Evolutionary conservation across 2,888 invertebrate species (phyloP), one percentile per base, ranked within the genome.

Genomic region (Sepiola atlantica): DNA sequence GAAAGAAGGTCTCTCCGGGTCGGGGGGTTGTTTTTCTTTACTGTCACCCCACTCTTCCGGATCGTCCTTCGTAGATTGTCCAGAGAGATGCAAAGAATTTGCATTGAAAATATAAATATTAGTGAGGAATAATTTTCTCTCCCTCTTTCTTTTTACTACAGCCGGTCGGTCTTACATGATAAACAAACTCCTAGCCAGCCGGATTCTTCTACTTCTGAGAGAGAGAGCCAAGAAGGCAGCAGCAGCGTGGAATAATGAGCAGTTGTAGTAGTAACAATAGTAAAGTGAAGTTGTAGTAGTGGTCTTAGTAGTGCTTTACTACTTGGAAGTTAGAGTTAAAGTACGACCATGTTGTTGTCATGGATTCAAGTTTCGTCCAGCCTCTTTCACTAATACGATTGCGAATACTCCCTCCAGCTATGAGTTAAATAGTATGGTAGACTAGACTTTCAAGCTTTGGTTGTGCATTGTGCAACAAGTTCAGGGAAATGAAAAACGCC

Each of bases 31-130:
- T 77, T 32, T n/a, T n/a, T n/a, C n/a, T 14, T 77, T 77, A 32
- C 77, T 77, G 77, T n/a, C 77, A 77, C 77, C 77, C 45, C 45
- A 8, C 45, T 77, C 32, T n/a, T n/a, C 18, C 77, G 77, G 12
- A 32, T 32, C n/a, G 77, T n/a, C 77, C 77, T 2, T n/a, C 77
- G 77, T 77, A 24, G 21, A 77, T 16, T 77, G 77, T 77, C 77
- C 77, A 77, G 77, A 77, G n/a, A 77, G 32, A 77, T 77, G 77
- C 77, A 45, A 45, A 4, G n/a, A n/a, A n/a, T n/a, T 77, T 77
- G n/a, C 77, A 77, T 77, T 77, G n/a, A 77, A 77, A 77, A 77
- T n/a, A 77, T 77, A 77, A 77, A 77, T 77, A 77, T 77, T 77
- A 77, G n/a, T 77, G 77, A 77, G 77, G n/a, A 77, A 77, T 77